A percentile compares a stretch with the other conserved stretches of the same genome.
These are phyloP conservation scores for Molothrus aeneus DNA, from an alignment of 2,797 vertebrate genomes.

Conservation along the genomic window DNA sequence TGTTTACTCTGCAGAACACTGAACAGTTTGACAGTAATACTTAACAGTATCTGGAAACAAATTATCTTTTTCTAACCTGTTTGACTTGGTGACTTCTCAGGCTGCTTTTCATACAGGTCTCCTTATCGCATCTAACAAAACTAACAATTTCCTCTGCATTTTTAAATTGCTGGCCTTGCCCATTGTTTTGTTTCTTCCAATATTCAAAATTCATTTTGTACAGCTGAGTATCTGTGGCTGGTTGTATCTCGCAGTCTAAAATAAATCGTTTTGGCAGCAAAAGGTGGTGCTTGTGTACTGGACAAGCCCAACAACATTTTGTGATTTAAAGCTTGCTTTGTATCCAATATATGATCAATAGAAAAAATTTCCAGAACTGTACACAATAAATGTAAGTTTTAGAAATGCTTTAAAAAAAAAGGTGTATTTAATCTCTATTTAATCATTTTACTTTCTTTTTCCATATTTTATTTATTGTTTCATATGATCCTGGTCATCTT, in stretches of 20 bases:
- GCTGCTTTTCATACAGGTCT: not conserved
- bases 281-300: not conserved
- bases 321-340: not conserved
- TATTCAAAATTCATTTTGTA: not conserved
- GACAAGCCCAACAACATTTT: not conserved
- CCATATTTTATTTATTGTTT: not conserved
- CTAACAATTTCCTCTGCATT: not conserved
- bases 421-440: not conserved
- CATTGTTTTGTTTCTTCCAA: not conserved
- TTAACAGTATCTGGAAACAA: not conserved
- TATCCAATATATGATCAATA: not conserved
- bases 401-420: not conserved
- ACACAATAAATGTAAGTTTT: not conserved
- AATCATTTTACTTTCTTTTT: not conserved
- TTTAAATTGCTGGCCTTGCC: not conserved
- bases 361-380: not conserved
- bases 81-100: not conserved
- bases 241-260: not conserved
- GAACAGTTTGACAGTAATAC: not conserved
- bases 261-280: not conserved
- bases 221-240: not conserved
- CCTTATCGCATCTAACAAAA: not conserved
- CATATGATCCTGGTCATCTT: not conserved
- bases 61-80: constrained; percentile 2
- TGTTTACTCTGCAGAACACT: constrained; percentile 3